Conservation (phyloP, 2,797 vertebrate species). For the Acrocephalus scirpaceus region DNA sequence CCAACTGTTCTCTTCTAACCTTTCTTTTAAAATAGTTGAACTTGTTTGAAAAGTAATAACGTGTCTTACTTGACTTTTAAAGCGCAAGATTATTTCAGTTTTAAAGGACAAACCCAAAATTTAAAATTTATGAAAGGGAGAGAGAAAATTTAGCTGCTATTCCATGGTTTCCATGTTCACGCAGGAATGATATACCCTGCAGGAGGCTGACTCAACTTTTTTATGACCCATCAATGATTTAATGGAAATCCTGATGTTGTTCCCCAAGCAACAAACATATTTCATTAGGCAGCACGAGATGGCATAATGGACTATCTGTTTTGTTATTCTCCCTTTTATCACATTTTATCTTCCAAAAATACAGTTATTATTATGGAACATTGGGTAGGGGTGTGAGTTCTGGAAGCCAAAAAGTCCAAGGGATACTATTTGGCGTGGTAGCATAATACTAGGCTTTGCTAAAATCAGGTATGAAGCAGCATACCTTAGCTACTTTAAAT, state of each 20-base stretch:
- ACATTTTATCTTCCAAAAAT: background rate
- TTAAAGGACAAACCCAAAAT: slow-evolving; percentile 21
- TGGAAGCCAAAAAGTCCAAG: background rate
- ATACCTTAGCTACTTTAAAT: slow-evolving; percentile 23
- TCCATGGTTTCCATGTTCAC: background rate
- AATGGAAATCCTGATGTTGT: slow-evolving; percentile 57
- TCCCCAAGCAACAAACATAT: slow-evolving; percentile 35
- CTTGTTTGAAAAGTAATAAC: slow-evolving; percentile 21
- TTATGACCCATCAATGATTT: slow-evolving; percentile 68
- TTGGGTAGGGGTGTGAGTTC: background rate
- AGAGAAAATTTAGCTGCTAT: background rate
- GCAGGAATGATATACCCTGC: slow-evolving; percentile 27
- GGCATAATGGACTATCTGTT: background rate
- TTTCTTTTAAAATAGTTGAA: slow-evolving; percentile 5
- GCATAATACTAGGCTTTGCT: background rate
- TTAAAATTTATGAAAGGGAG: slow-evolving; percentile 30
- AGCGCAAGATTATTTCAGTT: slow-evolving; percentile 21
- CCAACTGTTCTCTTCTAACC: background rate
- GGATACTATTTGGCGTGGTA: background rate
- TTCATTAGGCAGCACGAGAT: slow-evolving; percentile 50
- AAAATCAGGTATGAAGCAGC: background rate
- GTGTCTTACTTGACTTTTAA: slow-evolving; percentile 1
- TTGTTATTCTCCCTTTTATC: background rate
- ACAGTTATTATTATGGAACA: background rate
- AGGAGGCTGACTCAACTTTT: slow-evolving; percentile 50